A percentile compares a stretch with the other conserved stretches of the same genome.
Conservation (phyloP, 2,888 invertebrate genomes). For the Drosophila maculinotata region DNA sequence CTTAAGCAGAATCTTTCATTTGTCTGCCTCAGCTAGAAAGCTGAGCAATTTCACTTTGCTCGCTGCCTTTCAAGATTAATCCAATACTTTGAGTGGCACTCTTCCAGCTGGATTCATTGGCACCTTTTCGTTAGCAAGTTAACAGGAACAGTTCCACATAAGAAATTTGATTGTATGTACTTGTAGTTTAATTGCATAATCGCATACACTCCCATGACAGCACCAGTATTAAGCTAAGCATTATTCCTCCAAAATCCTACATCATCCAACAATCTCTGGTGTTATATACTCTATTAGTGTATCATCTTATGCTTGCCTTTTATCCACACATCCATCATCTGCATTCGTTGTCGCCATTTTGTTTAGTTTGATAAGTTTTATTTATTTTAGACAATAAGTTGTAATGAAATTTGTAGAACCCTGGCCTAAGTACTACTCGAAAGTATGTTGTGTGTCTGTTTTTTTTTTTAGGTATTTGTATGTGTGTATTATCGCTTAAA, state of each 20-base stretch:
- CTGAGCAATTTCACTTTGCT: no score
- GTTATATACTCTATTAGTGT: conserved; percentile 40
- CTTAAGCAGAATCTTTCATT: no score
- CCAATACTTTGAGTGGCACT: background rate
- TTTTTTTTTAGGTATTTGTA: conserved; percentile 48
- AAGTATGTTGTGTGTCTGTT: conserved; percentile 61
- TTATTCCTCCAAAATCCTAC: conserved; percentile 26
- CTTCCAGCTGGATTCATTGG: conserved; percentile 22
- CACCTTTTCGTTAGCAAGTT: conserved; percentile 20
- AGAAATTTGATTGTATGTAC: conserved; percentile 32
- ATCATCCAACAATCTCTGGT: conserved; percentile 38
- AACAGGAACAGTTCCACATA: conserved; percentile 37
- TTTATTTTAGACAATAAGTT: conserved; percentile 71
- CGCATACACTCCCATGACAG: conserved; percentile 74
- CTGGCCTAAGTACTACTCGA: conserved; percentile 53
- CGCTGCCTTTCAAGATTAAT: no score
- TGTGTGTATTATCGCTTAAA: conserved; percentile 70
- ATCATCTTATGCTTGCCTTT: conserved; percentile 45
- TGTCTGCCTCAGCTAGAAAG: background rate
- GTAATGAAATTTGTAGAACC: conserved; percentile 25
- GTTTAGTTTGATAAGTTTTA: conserved; percentile 66
- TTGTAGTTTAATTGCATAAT: conserved; percentile 64
- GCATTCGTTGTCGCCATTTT: conserved; percentile 66
- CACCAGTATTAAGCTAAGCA: conserved; percentile 80
- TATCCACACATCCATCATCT: conserved; percentile 18